Base-by-base conservation (phyloP, 1,140 invertebrate species). In the Euwallacea similis region DNA sequence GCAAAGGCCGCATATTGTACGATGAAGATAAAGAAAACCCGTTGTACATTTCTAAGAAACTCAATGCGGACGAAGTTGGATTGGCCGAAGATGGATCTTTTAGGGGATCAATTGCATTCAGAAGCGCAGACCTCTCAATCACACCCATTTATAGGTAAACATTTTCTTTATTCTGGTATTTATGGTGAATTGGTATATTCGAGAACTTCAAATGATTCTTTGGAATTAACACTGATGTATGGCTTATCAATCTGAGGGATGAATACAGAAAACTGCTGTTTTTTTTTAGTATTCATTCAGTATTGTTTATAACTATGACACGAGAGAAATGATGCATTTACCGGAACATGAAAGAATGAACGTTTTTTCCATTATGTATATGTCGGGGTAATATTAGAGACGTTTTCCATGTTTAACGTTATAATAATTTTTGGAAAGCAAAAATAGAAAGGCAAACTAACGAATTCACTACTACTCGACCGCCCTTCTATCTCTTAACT, bases 171-270 rank as follows among this genome's bases (percentile, higher is more conserved):
- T 33, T 33, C 21, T 6, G 16, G 46, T 16, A 47, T 13, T 50
- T 10, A 21, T 10, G 7, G n/a, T 8, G 55, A 15, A 10, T 58
- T 11, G 9, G 6, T 47, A 13, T 0, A 4, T 50, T 77, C 16
- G 55, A 85, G 84, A 75, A 77, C 67, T 54, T 87, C n/a, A 74
- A 81, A 50, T 88, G 86, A 86, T 82, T 84, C n/a, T 83, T 85
- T 74, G 87, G 87, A 2, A 82, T 85, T 66, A 87, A 87, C 72
- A 69, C 80, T 0, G 80, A 79, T 50, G 82, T 82, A 3, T 81
- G 81, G 4, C 73, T 87, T 1, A 81, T 87, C 44, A 88, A 88
- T 75, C 73, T 88, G 47, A 86, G 83, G 43, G 78, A 74, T 0
- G 60, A 78, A 7, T 80, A 81, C 15, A 80, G 77, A 63, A 81